Evolutionary conservation across 2,888 invertebrate species (phyloP), one percentile per base, ranked within the genome.

Genomic region (Apocheima hispidaria): DNA sequence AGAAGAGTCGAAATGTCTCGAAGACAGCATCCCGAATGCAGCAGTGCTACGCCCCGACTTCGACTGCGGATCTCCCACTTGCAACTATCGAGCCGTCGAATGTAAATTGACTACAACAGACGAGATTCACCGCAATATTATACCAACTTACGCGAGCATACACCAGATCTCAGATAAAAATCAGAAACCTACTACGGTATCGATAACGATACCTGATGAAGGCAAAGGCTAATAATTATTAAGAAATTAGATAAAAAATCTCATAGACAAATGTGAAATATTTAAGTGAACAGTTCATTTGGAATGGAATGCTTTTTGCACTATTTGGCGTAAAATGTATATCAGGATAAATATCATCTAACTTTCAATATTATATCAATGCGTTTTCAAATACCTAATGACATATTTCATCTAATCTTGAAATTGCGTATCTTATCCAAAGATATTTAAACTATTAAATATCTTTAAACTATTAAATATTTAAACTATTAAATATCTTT

Each of bases 141-240:
- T 75, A 7, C 77, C 82, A 3, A 68, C 66, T 12, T 74, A 77
- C 55, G 68, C 79, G 46, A 79, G 72, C 70, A 72, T 79, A 59
- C 80, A 80, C 66, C 77, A 66, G 70, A 70, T 73, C 73, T 78
- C 79, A 65, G 82, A 84, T 18, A 71, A 71, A 62, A 79, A 69
- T 72, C 81, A 77, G 38, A 70, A 59, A 76, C 88, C 91, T 38
- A 91, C 93, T 69, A 93, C 94, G 23, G 94, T 94, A 63, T 94
- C 94, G 20, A 94, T 94, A 75, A 88, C 94, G 63, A 89, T 94
- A 82, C 94, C 94, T 0, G 84, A 93, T 55, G 94, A 94, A 70
- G 94, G 93, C 44, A 94, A 94, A 69, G 94, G 93, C 72, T 92
- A 92, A 87, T 67, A 46, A 44, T 65, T 12, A 28, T 64, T 66